Percentiles rank a stretch among this genome's conserved stretches.
These are phyloP conservation scores for Incurvaria masculella DNA, from an alignment of 2,888 invertebrate species.

Conservation along the genomic window DNA sequence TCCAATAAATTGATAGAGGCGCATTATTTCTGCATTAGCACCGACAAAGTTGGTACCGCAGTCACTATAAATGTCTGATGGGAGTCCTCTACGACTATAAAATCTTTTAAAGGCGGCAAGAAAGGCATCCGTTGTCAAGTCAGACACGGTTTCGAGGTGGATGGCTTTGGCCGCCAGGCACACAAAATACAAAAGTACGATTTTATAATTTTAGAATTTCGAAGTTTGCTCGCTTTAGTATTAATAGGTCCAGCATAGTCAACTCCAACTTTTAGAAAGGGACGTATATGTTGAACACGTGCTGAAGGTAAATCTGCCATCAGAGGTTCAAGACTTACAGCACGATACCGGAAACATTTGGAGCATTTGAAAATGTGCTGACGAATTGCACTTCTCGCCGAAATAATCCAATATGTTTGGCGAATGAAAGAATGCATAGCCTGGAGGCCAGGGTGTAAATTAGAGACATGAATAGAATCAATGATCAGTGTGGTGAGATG, in stretches of 20 bases:
- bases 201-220: conserved; percentile 10
- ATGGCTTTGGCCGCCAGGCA: conserved; percentile 18
- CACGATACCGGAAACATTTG: background rate
- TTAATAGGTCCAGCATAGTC: background rate
- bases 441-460: background rate
- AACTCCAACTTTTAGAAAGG: background rate
- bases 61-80: background rate
- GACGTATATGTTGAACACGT: conserved; percentile 1
- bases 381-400: background rate
- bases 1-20: background rate
- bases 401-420: background rate
- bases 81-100: conserved; percentile 13
- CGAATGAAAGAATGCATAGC: background rate
- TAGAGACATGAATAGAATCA: background rate
- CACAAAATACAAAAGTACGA: background rate
- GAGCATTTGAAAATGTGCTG: background rate
- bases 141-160: conserved; percentile 19
- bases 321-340: conserved; percentile 5
- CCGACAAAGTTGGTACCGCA: conserved; percentile 14
- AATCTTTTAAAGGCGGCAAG: conserved; percentile 16
- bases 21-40: conserved; percentile 1
- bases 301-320: conserved; percentile 14
- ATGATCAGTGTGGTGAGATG: background rate
- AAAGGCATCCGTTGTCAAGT: conserved; percentile 18
- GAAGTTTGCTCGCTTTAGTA: conserved; percentile 3